Percentiles rank a stretch among this genome's conserved stretches.
Evolutionary conservation across 1,140 invertebrate species (phyloP).

Genomic region (Colletes gigas): DNA sequence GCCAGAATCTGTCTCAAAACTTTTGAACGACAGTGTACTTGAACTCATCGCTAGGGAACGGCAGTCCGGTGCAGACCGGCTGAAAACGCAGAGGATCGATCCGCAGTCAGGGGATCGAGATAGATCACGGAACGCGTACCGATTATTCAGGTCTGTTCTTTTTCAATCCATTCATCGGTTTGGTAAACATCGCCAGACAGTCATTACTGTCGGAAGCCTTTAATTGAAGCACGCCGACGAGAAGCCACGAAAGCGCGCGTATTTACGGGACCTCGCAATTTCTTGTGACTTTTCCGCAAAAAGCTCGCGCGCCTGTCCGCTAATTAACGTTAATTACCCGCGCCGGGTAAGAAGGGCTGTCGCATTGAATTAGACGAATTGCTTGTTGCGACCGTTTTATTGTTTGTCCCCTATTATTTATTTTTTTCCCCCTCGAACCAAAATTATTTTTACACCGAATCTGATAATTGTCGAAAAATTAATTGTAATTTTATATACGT

Average conservation of each 20-base stretch:
- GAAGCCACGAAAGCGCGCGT: background rate
- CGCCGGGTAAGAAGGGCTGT: background rate
- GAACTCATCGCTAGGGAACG: too few relatives aligned
- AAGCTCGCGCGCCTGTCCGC: background rate
- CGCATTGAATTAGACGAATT: background rate
- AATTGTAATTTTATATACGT: background rate
- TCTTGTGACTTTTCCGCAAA: constrained; percentile 9
- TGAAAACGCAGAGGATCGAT: background rate
- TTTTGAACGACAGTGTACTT: too few relatives aligned
- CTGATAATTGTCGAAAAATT: background rate
- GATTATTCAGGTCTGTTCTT: constrained; percentile 38
- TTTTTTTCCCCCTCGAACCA: background rate
- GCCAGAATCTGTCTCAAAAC: too few relatives aligned
- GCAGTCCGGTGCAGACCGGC: too few relatives aligned
- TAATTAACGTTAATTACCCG: constrained; percentile 44
- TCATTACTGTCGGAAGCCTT: constrained; percentile 35
- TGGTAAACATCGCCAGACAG: constrained; percentile 37
- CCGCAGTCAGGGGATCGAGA: background rate
- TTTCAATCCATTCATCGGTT: constrained; percentile 48
- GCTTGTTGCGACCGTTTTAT: background rate
- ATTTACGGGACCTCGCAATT: constrained; percentile 7
- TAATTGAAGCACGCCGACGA: constrained; percentile 45
- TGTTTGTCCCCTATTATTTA: background rate
- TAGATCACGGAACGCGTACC: background rate
- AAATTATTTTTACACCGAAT: background rate